Evolutionary conservation across 2,797 vertebrate genomes (phyloP).

Genomic region (Thamnophis elegans): DNA sequence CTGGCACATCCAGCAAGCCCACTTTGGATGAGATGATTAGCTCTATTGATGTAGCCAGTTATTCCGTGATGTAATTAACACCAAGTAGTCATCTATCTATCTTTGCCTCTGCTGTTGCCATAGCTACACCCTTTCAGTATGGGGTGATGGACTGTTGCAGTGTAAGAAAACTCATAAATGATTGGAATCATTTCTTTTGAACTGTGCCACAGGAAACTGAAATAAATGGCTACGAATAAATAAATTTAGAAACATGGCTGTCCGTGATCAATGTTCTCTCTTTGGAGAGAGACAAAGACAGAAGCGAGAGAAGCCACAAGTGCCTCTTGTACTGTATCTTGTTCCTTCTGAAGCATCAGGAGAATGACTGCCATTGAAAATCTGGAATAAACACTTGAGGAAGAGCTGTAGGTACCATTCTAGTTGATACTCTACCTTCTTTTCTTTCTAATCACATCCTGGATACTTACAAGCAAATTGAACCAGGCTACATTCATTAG

Average conservation of each 20-base stretch:
- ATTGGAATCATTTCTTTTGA: conserved; percentile 20
- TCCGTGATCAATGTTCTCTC: background rate
- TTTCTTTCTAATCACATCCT: background rate
- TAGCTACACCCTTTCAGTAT: background rate
- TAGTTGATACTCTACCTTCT: background rate
- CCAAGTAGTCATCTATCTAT: conserved; percentile 2
- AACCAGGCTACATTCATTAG: background rate
- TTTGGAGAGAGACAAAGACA: background rate
- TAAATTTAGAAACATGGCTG: background rate
- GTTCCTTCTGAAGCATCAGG: background rate
- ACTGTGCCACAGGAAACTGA: background rate
- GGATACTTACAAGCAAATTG: background rate
- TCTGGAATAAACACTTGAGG: background rate
- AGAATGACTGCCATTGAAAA: background rate
- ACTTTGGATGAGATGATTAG: background rate
- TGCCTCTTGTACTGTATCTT: background rate
- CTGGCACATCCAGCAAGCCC: background rate
- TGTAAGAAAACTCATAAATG: background rate
- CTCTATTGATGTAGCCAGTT: conserved; percentile 5
- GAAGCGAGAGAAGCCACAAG: background rate
- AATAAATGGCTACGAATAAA: conserved; percentile 14
- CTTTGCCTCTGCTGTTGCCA: conserved; percentile 9
- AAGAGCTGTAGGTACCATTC: background rate
- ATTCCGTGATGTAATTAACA: conserved; percentile 22
- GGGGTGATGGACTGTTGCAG: background rate